Percentiles rank a stretch among this genome's conserved stretches.
These are phyloP conservation scores for Trichomycterus rosablanca DNA, from an alignment of 2,113 vertebrate species.

Conservation along the genomic window DNA sequence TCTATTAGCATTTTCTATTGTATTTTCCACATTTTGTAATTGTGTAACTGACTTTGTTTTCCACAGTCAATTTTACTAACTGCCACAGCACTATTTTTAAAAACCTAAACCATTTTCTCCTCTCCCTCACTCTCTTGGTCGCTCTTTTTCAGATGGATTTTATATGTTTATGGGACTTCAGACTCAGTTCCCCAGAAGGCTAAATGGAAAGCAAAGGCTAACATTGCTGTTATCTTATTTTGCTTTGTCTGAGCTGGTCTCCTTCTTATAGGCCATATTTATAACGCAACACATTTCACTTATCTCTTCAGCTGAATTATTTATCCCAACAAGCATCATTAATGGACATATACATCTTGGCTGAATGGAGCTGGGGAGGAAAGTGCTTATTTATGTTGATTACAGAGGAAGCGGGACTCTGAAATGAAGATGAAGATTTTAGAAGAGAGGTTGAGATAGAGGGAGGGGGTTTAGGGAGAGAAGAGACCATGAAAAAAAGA, in stretches of 20 bases:
- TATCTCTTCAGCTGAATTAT: slow-evolving; percentile 62
- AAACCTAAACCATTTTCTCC: too few relatives aligned
- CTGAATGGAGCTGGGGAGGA: slow-evolving; percentile 45
- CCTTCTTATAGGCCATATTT: slow-evolving; percentile 48
- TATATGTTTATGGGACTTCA: slow-evolving; percentile 18
- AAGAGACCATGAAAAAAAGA: too few relatives aligned
- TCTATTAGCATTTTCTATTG: too few relatives aligned
- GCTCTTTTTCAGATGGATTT: slow-evolving; percentile 20
- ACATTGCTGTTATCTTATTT: slow-evolving; percentile 44
- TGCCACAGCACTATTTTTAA: too few relatives aligned
- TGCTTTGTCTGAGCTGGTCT: slow-evolving; percentile 42
- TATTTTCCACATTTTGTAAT: too few relatives aligned
- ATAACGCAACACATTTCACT: slow-evolving; percentile 61
- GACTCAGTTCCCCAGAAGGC: slow-evolving; percentile 24
- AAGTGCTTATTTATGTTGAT: slow-evolving; percentile 59
- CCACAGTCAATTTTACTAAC: too few relatives aligned
- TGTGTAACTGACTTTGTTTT: too few relatives aligned
- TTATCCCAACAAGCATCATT: slow-evolving; percentile 60
- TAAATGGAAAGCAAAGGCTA: slow-evolving; percentile 39
- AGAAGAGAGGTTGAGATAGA: slow-evolving; percentile 1
- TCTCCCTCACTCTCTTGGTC: background rate
- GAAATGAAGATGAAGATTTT: slow-evolving; percentile 49
- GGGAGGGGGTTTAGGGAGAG: background rate
- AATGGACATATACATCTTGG: slow-evolving; percentile 55
- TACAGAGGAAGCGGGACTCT: slow-evolving; percentile 42